A percentile compares a stretch with the other conserved stretches of the same genome.
Conservation (phyloP, 2,888 invertebrate species). For the Heliconius erato region DNA sequence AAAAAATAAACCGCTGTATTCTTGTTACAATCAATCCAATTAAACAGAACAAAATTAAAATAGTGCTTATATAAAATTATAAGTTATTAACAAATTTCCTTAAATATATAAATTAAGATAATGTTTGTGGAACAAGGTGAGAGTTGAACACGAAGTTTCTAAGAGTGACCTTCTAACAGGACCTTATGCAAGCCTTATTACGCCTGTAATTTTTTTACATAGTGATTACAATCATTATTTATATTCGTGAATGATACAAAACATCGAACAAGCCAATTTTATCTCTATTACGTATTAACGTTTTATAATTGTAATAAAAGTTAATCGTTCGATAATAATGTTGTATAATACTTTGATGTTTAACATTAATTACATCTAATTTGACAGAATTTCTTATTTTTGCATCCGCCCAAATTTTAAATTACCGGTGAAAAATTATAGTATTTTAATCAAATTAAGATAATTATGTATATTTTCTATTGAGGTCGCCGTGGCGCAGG, state of each 20-base stretch:
- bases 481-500: no score
- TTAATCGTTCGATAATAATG: neutral
- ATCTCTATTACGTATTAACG: slow-evolving; percentile 18
- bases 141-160: slow-evolving; percentile 47
- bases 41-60: slow-evolving; percentile 29
- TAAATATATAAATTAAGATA: slow-evolving; percentile 48
- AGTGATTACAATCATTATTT: slow-evolving; percentile 47
- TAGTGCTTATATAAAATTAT: slow-evolving; percentile 34
- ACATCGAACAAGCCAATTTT: slow-evolving; percentile 24
- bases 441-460: neutral
- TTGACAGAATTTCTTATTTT: neutral
- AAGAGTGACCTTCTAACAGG: slow-evolving; percentile 47
- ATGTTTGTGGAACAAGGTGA: slow-evolving; percentile 52
- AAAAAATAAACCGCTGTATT: slow-evolving; percentile 16
- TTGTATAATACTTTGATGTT: slow-evolving; percentile 14
- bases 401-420: neutral
- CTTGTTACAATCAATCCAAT: slow-evolving; percentile 27
- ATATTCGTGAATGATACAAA: slow-evolving; percentile 18
- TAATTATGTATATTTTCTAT: no score
- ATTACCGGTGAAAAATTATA: neutral
- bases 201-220: slow-evolving; percentile 40
- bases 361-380: slow-evolving; percentile 19
- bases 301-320: slow-evolving; percentile 12
- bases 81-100: slow-evolving; percentile 38
- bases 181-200: slow-evolving; percentile 46